phyloP scores from a whole-genome alignment of 1,140 invertebrate genomes.

The Lepidurus arcticus region DNA sequence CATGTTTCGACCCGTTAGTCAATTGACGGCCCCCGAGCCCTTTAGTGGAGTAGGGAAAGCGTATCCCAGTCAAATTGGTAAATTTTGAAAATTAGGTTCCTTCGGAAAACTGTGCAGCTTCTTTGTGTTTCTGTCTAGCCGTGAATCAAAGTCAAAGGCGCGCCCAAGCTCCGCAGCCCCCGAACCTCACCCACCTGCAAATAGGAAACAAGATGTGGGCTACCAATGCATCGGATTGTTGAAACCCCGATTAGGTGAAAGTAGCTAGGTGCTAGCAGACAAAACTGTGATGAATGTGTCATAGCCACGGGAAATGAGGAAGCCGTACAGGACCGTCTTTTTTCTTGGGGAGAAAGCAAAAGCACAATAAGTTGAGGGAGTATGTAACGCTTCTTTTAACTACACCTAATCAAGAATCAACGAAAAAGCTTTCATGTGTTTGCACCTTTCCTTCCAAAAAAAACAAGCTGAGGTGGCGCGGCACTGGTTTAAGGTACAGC shows the following conservation, averaged over 20 bases:
- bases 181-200: not conserved
- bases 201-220: constrained; percentile 7
- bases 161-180: not conserved
- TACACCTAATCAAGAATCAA: not conserved
- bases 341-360: not conserved
- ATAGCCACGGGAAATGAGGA: not conserved
- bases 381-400: not conserved
- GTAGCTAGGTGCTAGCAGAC: not conserved
- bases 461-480: not conserved
- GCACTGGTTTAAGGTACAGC: not conserved
- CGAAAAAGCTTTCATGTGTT: not conserved
- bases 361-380: not conserved
- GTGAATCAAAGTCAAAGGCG: constrained; percentile 14
- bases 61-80: constrained; percentile 15
- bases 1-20: not conserved
- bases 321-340: not conserved
- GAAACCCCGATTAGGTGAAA: not conserved
- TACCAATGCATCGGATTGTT: constrained; percentile 1
- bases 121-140: not conserved
- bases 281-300: constrained; percentile 14
- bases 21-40: not conserved
- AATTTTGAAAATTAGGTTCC: not conserved
- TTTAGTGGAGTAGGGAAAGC: not conserved
- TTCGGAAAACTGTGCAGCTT: not conserved
- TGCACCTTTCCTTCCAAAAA: not conserved